phyloP scores from a whole-genome alignment of 2,113 vertebrate genomes.

The Haliaeetus leucogaster region DNA sequence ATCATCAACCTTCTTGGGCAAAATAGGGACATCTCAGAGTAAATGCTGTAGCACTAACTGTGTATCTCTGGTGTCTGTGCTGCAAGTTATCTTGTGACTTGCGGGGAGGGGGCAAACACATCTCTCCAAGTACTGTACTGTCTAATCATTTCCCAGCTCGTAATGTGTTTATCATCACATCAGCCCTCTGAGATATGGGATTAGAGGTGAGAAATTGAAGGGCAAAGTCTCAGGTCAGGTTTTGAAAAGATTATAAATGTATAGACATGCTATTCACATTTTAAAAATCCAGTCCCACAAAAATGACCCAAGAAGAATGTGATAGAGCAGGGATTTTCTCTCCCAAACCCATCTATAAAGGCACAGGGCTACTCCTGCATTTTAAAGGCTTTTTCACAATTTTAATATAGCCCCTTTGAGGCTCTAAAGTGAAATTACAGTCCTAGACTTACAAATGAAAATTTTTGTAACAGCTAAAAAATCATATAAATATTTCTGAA shows the following conservation, averaged over 20 bases:
- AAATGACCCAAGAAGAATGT: background rate
- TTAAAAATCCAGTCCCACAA: background rate
- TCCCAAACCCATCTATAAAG: background rate
- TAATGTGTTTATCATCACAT: background rate
- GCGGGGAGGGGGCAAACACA: background rate
- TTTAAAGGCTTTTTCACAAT: background rate
- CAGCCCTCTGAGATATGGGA: background rate
- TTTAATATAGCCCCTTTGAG: background rate
- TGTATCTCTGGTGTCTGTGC: background rate
- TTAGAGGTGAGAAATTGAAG: background rate
- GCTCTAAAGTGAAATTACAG: background rate
- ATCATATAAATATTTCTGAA: background rate
- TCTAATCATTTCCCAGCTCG: background rate
- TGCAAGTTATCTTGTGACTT: background rate
- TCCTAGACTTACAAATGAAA: background rate
- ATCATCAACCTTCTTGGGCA: background rate
- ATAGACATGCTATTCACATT: background rate
- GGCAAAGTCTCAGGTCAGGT: background rate
- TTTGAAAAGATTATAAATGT: background rate
- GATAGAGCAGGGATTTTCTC: background rate
- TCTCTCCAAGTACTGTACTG: background rate
- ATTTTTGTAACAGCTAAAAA: background rate
- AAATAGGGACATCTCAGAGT: background rate
- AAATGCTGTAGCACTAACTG: background rate
- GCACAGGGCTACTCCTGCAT: background rate